phyloP scores from a whole-genome alignment of 2,888 invertebrate species.

The Mythimna albipuncta region DNA sequence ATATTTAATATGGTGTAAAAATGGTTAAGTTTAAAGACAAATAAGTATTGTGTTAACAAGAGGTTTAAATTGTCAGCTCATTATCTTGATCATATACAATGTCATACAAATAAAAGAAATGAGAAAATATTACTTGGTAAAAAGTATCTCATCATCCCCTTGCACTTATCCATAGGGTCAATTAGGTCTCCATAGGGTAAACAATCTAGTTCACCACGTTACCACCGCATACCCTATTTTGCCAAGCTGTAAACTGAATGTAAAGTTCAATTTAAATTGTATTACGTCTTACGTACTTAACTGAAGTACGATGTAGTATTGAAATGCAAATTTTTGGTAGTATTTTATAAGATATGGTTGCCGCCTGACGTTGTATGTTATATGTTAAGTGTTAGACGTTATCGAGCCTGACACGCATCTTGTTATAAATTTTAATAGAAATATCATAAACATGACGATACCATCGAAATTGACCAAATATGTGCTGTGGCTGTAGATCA shows the following conservation, averaged over 20 bases:
- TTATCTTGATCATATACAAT: no score
- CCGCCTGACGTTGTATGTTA: constrained; percentile 28
- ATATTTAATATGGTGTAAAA: no score
- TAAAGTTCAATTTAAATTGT: constrained; percentile 46
- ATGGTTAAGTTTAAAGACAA: no score
- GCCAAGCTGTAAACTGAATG: constrained; percentile 5
- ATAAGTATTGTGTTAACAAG: no score
- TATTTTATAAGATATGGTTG: constrained; percentile 21
- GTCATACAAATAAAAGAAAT: no score
- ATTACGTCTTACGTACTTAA: constrained; percentile 31
- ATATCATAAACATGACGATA: constrained; percentile 40
- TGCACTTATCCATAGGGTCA: no score
- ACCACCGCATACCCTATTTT: neutral
- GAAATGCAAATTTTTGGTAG: constrained; percentile 35
- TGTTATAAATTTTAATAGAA: constrained; percentile 23
- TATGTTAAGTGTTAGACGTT: constrained; percentile 23
- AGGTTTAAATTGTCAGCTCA: no score
- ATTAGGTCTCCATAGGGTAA: no score
- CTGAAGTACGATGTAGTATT: constrained; percentile 46
- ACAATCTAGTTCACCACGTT: neutral
- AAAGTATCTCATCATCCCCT: no score
- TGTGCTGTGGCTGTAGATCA: constrained; percentile 23
- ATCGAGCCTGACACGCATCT: constrained; percentile 20
- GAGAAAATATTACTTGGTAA: no score
- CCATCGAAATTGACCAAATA: constrained; percentile 55